phyloP scores from a whole-genome alignment of 2,888 invertebrate genomes.

The Metopia argyrocephala region DNA sequence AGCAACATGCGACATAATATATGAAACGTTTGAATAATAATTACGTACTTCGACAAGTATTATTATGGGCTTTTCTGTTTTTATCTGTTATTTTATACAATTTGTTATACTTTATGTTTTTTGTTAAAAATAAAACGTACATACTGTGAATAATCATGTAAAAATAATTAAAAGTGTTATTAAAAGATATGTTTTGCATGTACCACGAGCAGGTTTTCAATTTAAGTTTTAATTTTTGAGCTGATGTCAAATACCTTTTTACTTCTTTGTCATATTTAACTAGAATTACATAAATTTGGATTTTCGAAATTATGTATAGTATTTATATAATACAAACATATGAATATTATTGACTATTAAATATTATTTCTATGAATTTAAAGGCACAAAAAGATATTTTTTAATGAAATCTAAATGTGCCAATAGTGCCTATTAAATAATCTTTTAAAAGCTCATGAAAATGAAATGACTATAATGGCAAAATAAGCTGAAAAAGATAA shows the following conservation, averaged over 20 bases:
- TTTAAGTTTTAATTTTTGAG: neutral
- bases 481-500: no score
- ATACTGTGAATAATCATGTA: neutral
- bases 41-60: neutral
- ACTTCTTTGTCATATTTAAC: no score
- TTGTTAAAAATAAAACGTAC: neutral
- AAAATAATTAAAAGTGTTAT: neutral
- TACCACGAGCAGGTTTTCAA: neutral
- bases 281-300: no score
- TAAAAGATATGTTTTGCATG: neutral
- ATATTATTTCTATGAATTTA: no score
- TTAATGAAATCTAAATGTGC: no score
- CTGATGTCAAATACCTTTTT: neutral
- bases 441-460: no score
- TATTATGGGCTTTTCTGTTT: neutral
- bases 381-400: no score
- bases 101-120: neutral
- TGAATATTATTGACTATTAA: no score
- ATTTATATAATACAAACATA: no score
- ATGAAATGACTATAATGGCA: no score
- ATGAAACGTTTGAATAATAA: slow-evolving; percentile 19
- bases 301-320: no score
- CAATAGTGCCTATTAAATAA: no score
- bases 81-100: neutral
- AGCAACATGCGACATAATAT: neutral